phyloP scores from a whole-genome alignment of 2,797 vertebrate species.

The Cheracebus regulus region DNA sequence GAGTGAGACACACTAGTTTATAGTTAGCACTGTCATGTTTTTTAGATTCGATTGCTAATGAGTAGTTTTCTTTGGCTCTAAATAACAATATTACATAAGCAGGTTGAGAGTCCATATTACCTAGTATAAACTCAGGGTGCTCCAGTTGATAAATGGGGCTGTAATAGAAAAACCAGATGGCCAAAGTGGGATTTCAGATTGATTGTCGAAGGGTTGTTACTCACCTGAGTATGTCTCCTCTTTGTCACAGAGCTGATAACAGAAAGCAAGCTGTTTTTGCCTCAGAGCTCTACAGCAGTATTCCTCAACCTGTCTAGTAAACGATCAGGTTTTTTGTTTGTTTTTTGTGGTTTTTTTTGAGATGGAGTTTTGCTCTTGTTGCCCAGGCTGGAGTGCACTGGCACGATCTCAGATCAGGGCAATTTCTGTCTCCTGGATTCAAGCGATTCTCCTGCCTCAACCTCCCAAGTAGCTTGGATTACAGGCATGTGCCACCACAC shows the following conservation, averaged over 20 bases:
- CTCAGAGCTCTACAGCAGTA: not conserved
- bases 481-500: too few species aligned
- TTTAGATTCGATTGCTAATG: constrained; percentile 28
- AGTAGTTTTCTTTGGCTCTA: constrained; percentile 25
- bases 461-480: too few species aligned
- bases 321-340: not conserved
- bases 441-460: too few species aligned
- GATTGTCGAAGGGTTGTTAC: not conserved
- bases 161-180: not conserved
- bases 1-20: not conserved
- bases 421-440: too few species aligned
- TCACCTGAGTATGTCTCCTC: not conserved
- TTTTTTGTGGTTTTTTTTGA: too few species aligned
- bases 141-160: constrained; percentile 10
- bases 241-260: constrained; percentile 12
- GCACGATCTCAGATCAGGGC: too few species aligned
- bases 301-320: not conserved
- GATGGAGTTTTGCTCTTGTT: too few species aligned
- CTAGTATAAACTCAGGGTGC: not conserved
- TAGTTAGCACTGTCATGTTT: not conserved
- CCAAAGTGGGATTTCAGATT: not conserved
- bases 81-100: not conserved
- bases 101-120: not conserved
- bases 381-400: too few species aligned
- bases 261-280: not conserved